These are phyloP conservation scores for Aphrocallistes beatrix DNA, from an alignment of 37 sponge, comb jelly and placozoan genomes.

Conservation along the genomic window DNA sequence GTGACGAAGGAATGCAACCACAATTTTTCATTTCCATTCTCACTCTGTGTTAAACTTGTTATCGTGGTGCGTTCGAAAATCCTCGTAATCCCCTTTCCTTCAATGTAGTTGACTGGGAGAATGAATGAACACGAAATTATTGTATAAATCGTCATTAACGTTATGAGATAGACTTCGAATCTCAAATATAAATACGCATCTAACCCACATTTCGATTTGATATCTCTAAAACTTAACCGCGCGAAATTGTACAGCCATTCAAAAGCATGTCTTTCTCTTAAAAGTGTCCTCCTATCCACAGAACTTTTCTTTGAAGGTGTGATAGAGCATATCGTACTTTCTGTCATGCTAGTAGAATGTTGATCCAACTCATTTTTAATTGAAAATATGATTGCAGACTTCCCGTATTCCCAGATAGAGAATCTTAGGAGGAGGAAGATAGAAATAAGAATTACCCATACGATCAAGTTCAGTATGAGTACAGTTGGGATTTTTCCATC, in stretches of 20 bases:
- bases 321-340: background rate
- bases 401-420: background rate
- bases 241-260: background rate
- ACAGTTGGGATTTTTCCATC: constrained; percentile 9
- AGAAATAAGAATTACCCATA: background rate
- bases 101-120: background rate
- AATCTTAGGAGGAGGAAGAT: background rate
- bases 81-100: background rate
- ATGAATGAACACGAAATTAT: background rate
- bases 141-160: background rate
- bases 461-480: constrained; percentile 2
- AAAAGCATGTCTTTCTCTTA: background rate
- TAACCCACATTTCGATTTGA: background rate
- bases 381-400: background rate
- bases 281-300: background rate
- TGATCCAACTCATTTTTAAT: background rate
- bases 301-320: background rate
- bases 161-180: background rate
- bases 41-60: background rate
- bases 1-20: background rate
- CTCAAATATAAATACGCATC: background rate
- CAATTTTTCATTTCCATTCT: background rate
- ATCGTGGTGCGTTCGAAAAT: background rate
- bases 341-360: background rate
- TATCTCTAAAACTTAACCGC: background rate